Percentiles rank a stretch among this genome's conserved stretches.
Evolutionary conservation across 1,140 invertebrate genomes (phyloP).

Genomic region (Drosophila prosaltans): DNA sequence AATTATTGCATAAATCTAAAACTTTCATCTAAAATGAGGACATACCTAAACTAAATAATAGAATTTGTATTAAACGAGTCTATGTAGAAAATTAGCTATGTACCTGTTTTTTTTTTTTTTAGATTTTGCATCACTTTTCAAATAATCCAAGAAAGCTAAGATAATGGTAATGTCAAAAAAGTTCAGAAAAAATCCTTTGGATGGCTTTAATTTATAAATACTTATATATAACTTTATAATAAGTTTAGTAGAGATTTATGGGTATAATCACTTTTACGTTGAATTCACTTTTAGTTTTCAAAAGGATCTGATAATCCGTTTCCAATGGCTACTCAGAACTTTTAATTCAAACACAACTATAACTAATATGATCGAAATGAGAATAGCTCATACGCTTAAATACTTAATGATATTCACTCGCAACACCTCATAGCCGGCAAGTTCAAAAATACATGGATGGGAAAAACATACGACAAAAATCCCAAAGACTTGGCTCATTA

Average conservation of each 20-base stretch:
- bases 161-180: no score
- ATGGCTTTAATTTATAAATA: background rate
- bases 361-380: conserved; percentile 43
- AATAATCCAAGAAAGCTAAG: no score
- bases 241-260: no score
- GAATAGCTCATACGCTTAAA: conserved; percentile 61
- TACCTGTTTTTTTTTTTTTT: no score
- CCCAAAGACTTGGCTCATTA: conserved; percentile 58
- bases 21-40: background rate
- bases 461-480: conserved; percentile 63
- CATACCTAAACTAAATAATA: background rate
- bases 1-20: background rate
- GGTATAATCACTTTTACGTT: no score
- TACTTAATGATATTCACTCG: conserved; percentile 45
- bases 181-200: background rate
- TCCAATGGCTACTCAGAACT: background rate
- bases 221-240: no score
- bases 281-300: background rate
- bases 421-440: conserved; percentile 41
- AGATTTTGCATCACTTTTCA: no score
- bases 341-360: background rate
- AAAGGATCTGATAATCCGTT: background rate
- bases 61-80: no score
- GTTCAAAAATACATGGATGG: conserved; percentile 48
- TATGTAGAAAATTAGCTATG: no score